A percentile compares a stretch with the other conserved stretches of the same genome.
phyloP scores from a whole-genome alignment of 2,888 invertebrate species.

The Falcaria lacertinaria region DNA sequence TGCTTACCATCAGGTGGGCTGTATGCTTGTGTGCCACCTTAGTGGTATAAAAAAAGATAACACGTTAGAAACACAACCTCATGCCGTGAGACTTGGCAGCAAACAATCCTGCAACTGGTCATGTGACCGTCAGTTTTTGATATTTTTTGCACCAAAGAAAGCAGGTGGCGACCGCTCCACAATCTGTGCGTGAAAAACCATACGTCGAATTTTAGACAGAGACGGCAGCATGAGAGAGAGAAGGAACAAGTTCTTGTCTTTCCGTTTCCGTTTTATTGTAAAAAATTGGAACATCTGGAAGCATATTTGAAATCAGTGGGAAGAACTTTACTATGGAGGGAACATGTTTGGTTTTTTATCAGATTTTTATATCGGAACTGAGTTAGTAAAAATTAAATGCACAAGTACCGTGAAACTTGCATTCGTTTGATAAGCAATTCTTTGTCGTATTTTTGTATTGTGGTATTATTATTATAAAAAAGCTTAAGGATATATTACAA shows the following conservation, averaged over 20 bases:
- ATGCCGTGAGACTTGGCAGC: background rate
- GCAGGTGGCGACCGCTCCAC: conserved; percentile 60
- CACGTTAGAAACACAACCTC: too few species aligned
- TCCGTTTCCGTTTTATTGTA: conserved; percentile 74
- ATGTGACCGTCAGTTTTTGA: conserved; percentile 67
- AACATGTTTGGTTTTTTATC: conserved; percentile 11
- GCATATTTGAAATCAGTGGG: conserved; percentile 53
- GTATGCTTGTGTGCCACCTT: too few species aligned
- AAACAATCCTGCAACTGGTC: conserved; percentile 28
- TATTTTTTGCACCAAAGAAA: conserved; percentile 33
- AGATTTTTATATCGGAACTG: conserved; percentile 12
- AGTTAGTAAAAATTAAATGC: too few species aligned
- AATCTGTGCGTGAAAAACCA: conserved; percentile 68
- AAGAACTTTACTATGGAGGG: conserved; percentile 36
- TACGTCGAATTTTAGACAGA: conserved; percentile 49
- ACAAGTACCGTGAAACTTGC: too few species aligned
- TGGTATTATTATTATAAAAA: too few species aligned
- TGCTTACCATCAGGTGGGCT: too few species aligned
- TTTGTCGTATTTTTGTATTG: too few species aligned
- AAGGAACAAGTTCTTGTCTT: conserved; percentile 48
- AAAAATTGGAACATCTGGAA: conserved; percentile 69
- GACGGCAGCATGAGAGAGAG: conserved; percentile 34
- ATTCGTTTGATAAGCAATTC: too few species aligned
- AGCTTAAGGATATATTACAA: too few species aligned
- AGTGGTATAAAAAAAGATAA: too few species aligned